Evolutionary conservation across 1,140 invertebrate genomes (phyloP).

Genomic region (Stenopsyche tienmushanensis): DNA sequence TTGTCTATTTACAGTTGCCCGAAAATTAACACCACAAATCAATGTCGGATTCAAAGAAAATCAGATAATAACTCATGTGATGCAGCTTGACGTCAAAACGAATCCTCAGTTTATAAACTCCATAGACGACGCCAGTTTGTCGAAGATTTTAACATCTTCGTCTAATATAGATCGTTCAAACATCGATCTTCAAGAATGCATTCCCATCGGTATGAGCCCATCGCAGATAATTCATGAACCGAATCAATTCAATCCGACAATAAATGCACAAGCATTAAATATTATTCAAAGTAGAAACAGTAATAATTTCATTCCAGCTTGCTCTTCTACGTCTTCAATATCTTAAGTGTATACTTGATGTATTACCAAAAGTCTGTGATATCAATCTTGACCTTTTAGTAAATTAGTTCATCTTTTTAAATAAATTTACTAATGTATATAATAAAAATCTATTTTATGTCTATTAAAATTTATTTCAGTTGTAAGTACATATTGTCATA

Average conservation of each 20-base stretch:
- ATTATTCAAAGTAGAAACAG: no score
- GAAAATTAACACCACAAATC: slow-evolving; percentile 5
- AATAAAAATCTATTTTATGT: no score
- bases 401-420: background rate
- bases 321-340: background rate
- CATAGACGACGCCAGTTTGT: slow-evolving; percentile 3
- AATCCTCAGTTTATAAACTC: background rate
- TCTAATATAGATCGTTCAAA: background rate
- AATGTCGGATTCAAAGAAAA: slow-evolving; percentile 6
- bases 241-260: background rate
- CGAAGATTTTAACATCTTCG: slow-evolving; percentile 2
- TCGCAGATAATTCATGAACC: background rate
- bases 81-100: background rate
- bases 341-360: no score
- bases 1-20: background rate
- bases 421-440: background rate
- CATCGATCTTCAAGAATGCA: slow-evolving; percentile 11
- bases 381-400: background rate
- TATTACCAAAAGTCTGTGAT: background rate
- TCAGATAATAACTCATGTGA: background rate
- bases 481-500: background rate
- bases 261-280: no score
- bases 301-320: slow-evolving; percentile 1
- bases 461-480: background rate
- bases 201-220: background rate